Conservation (phyloP, 2,113 vertebrate genomes). For the Cyphomyrus plagiostoma region DNA sequence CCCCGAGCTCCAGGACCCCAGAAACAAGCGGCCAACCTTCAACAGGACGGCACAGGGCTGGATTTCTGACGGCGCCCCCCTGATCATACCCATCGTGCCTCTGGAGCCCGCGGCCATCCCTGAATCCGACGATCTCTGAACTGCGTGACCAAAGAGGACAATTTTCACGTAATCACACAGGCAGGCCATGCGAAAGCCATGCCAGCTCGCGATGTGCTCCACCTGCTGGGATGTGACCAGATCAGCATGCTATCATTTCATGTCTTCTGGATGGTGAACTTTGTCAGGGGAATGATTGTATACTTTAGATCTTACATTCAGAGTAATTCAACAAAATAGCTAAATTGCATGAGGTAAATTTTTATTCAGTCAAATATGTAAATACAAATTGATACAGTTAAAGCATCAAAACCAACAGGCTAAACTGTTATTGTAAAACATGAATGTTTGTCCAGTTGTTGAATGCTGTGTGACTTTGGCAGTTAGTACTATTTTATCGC, state of each 20-base stretch:
- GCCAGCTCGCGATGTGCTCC: neutral
- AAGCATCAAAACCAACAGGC: neutral
- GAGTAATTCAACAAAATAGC: neutral
- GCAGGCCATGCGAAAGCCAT: neutral
- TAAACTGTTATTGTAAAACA: neutral
- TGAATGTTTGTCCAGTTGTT: neutral
- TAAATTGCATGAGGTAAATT: neutral
- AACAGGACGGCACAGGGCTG: constrained; percentile 93
- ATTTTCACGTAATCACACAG: neutral
- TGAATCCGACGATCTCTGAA: constrained; percentile 91
- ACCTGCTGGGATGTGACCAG: neutral
- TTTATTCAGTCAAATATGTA: neutral
- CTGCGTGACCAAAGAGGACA: neutral
- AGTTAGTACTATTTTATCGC: neutral
- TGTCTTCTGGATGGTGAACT: neutral
- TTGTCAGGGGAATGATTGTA: neutral
- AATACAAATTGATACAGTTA: neutral
- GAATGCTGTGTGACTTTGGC: neutral
- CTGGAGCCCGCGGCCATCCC: constrained; percentile 65
- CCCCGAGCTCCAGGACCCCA: constrained; percentile 74
- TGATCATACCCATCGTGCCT: constrained; percentile 70
- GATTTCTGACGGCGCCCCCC: constrained; percentile 76
- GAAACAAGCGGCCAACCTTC: constrained; percentile 79
- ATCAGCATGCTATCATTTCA: neutral
- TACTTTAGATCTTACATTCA: constrained; percentile 7